A percentile compares a stretch with the other conserved stretches of the same genome.
phyloP scores from a whole-genome alignment of 2,888 invertebrate genomes.

The Malthinus seriepunctatus region DNA sequence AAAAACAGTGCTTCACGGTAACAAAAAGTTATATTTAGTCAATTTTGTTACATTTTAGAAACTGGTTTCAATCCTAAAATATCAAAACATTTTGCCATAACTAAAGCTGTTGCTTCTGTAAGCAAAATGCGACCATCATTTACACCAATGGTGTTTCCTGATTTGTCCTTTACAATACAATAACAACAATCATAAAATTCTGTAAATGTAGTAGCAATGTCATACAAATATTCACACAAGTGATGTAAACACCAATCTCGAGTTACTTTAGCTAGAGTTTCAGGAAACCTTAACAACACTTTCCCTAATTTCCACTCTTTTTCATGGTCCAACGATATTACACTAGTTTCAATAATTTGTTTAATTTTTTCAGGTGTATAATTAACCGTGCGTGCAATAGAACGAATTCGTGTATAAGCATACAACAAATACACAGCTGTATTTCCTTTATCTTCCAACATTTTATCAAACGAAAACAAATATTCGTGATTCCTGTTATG shows the following conservation, averaged over 20 bases:
- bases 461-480: constrained; percentile 97
- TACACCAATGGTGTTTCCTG: constrained; percentile 79
- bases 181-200: constrained; percentile 99
- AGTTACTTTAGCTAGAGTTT: constrained; percentile 79
- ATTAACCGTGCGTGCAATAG: constrained; percentile 81
- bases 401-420: constrained; percentile 91
- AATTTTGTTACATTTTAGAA: constrained; percentile 76
- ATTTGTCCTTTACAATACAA: constrained; percentile 89
- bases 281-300: constrained; percentile 82
- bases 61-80: constrained; percentile 93
- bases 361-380: constrained; percentile 64
- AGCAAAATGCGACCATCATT: constrained; percentile 86
- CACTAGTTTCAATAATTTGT: constrained; percentile 62
- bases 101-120: constrained; percentile 87
- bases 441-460: constrained; percentile 98
- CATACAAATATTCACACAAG: constrained; percentile 95
- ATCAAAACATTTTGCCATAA: constrained; percentile 85
- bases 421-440: constrained; percentile 98
- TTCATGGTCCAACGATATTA: constrained; percentile 78
- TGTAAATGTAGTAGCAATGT: constrained; percentile 87
- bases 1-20: no score
- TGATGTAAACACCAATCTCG: constrained; percentile 83
- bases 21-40: no score
- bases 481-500: constrained; percentile 94
- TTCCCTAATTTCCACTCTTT: constrained; percentile 96